Evolutionary conservation across 2,888 invertebrate species (phyloP).

Genomic region (Noctua janthe): DNA sequence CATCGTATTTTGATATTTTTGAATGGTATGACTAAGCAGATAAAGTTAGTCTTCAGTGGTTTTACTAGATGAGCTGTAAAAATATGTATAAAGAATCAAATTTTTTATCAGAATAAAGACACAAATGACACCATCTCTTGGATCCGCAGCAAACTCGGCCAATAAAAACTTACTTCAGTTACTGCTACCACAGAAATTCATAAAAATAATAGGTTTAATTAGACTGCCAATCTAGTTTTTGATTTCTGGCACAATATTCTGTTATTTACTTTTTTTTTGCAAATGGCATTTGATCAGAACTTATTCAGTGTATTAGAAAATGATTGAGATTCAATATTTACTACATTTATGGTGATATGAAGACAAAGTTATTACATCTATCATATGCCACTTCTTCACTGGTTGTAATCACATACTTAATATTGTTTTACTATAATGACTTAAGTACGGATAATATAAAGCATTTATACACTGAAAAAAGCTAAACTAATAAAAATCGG

Average conservation of each 20-base stretch:
- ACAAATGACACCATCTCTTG: no score
- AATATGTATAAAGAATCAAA: no score
- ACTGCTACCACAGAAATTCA: background rate
- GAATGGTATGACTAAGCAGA: background rate
- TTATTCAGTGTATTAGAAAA: slow-evolving; percentile 18
- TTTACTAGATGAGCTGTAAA: slow-evolving; percentile 12
- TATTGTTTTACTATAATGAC: slow-evolving; percentile 53
- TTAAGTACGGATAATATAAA: slow-evolving; percentile 58
- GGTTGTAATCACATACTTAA: slow-evolving; percentile 58
- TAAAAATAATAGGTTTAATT: background rate
- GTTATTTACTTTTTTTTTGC: background rate
- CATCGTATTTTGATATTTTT: slow-evolving; percentile 1
- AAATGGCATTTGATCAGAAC: slow-evolving; percentile 10
- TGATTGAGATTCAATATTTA: slow-evolving; percentile 24
- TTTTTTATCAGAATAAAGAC: background rate
- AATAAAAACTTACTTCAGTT: background rate
- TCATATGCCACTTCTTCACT: slow-evolving; percentile 63
- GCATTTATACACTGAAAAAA: slow-evolving; percentile 65
- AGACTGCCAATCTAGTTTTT: slow-evolving; percentile 14
- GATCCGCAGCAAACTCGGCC: background rate
- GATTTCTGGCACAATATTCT: slow-evolving; percentile 16
- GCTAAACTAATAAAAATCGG: slow-evolving; percentile 50
- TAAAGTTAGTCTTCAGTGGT: background rate
- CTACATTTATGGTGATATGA: slow-evolving; percentile 12
- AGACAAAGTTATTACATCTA: slow-evolving; percentile 36